Evolutionary conservation across 2,888 invertebrate species (phyloP).

Genomic region (Eristalis arbustorum): DNA sequence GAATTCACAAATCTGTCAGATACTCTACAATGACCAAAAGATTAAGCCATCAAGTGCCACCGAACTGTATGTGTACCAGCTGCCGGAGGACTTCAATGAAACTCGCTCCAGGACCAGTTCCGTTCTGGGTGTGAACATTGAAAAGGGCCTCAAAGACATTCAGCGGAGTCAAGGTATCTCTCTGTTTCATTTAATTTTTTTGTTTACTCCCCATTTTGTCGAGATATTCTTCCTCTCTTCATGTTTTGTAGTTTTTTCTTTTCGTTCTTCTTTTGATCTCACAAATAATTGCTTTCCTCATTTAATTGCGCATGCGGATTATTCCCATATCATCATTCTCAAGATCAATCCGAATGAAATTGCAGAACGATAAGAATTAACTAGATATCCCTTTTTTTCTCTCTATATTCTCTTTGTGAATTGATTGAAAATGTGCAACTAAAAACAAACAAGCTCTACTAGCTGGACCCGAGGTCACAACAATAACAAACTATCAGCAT

Average conservation of each 20-base stretch:
- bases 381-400: constrained; percentile 25
- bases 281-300: background rate
- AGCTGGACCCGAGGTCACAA: constrained; percentile 71
- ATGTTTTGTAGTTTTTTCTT: constrained; percentile 35
- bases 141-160: constrained; percentile 80
- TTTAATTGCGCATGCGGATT: background rate
- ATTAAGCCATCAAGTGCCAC: constrained; percentile 81
- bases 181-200: background rate
- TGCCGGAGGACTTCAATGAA: constrained; percentile 81
- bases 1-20: constrained; percentile 85
- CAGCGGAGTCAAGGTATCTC: constrained; percentile 79
- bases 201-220: background rate
- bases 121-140: constrained; percentile 77
- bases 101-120: constrained; percentile 77
- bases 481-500: constrained; percentile 61
- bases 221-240: background rate
- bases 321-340: constrained; percentile 62
- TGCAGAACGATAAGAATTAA: constrained; percentile 70
- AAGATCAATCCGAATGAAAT: background rate
- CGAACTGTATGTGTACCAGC: constrained; percentile 86
- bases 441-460: constrained; percentile 71
- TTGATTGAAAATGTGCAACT: constrained; percentile 1
- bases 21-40: constrained; percentile 82
- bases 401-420: constrained; percentile 39
- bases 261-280: constrained; percentile 35